Evolutionary conservation across 2,797 vertebrate genomes (phyloP), one percentile per base, ranked within the genome.

Genomic region (Platyrinchus mystaceus): DNA sequence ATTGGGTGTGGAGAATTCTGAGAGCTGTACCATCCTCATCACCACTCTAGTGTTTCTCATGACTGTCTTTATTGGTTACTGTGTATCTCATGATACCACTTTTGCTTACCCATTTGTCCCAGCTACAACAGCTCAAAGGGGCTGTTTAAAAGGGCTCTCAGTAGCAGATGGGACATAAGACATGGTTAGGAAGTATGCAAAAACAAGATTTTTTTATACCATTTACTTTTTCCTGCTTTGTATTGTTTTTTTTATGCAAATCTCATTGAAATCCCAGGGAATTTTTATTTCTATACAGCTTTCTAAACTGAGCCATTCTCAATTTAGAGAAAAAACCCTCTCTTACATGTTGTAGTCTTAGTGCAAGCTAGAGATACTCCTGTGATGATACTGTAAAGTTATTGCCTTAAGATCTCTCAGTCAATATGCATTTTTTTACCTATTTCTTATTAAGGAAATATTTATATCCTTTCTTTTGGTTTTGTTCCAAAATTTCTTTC

Each of bases 11-110:
- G 10, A 81, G 37, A 84, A 12, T 28, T 30, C 49, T 20, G 9
- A 77, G 69, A 74, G 13, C 17, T 0, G 0, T 16, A 34, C 15
- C 0, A 0, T 15, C 27, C 46, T 53, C 37, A 43, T 2, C 18
- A 6, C 8, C 23, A 41, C 24, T 53, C 39, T 64, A 39, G n/a
- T 82, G 63, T 30, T 46, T 43, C 53, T 47, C 17, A 11, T 39
- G 24, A 39, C 43, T 77, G 17, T 9, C 16, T 56, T n/a, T 22
- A 32, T 30, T 32, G 16, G 28, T 80, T 87, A 26, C 26, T 34
- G 10, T 10, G 6, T 16, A 12, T 24, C 58, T 84, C 55, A 13
- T 14, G 5, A 17, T 7, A 17, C 4, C 0, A 1, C 7, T 76
- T 66, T 46, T 79, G 18, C 47, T n/a, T 43, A 20, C 30, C 6